Percentiles rank a stretch among this genome's conserved stretches.
Evolutionary conservation across 2,888 invertebrate species (phyloP).

Genomic region (Eupithecia subfuscata): DNA sequence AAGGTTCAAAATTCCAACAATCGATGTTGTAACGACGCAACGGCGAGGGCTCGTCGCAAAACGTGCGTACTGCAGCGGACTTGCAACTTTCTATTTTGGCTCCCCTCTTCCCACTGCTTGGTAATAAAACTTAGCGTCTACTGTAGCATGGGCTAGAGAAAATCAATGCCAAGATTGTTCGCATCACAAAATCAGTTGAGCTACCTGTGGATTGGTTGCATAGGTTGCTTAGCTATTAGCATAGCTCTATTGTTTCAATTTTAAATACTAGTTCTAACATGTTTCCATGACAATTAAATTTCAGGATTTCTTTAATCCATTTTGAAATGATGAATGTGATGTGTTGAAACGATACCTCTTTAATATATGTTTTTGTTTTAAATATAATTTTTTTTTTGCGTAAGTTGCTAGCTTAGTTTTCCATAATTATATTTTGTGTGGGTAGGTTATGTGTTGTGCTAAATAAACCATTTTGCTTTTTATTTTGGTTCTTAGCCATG

Average conservation of each 20-base stretch:
- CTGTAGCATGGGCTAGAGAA: background rate
- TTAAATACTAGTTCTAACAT: too few relatives aligned
- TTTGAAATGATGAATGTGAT: background rate
- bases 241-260: too few relatives aligned
- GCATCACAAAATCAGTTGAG: background rate
- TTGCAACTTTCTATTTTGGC: constrained; percentile 79
- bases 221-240: too few relatives aligned
- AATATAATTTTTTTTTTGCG: background rate
- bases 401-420: background rate
- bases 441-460: background rate
- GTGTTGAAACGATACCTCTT: background rate
- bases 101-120: constrained; percentile 39
- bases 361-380: background rate
- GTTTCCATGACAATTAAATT: background rate
- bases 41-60: constrained; percentile 19
- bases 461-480: too few relatives aligned
- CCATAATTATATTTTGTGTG: background rate
- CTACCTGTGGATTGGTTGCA: too few relatives aligned
- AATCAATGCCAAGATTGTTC: background rate
- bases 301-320: background rate
- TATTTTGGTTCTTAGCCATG: too few relatives aligned
- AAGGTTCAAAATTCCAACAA: background rate
- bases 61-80: constrained; percentile 65
- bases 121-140: constrained; percentile 13
- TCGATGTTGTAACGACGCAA: constrained; percentile 12